Base-by-base conservation (phyloP, 2,113 vertebrate species). In the Pycnonotus jocosus region DNA sequence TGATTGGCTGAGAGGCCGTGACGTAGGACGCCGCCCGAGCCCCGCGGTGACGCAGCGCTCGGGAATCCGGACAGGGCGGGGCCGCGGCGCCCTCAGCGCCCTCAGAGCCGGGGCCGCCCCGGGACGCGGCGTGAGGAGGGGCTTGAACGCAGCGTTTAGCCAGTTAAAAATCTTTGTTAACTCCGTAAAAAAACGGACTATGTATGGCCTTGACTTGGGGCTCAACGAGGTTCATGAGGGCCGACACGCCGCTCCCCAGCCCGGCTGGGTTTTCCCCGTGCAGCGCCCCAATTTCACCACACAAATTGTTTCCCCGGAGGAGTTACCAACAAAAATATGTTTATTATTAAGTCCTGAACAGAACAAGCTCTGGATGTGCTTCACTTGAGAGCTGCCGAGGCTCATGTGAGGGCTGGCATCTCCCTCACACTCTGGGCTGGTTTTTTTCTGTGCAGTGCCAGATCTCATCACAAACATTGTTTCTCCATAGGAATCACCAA, bases 101-200 rank as follows among this genome's bases (percentile, higher is more conserved):
- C 47, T n/a, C n/a, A n/a, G n/a, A n/a, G n/a, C n/a, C n/a, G n/a
- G 38, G 38, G 38, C 38, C 38, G 38, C 38, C 38, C 38, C 38
- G 38, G 38, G 38, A 38, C 38, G 38, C 38, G 38, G 38, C 38
- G 38, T 38, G 38, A 38, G 38, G 38, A n/a, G 38, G 38, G 38
- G 38, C 38, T 38, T 8, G 38, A 38, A 11, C 38, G 8, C 38
- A 38, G 38, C 38, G 38, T 38, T 38, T 38, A 38, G 38, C 38
- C 38, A 38, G 9, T 38, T 38, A 38, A 38, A 38, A 38, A 38
- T 11, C 38, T 38, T 19, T 6, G 9, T 31, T 40, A 30, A 12
- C 2, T 5, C 35, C 9, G 0, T 35, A 15, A 24, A 47, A 38
- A 45, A 30, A 11, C 0, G 3, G 2, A 9, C 2, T 12, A 0